Evolutionary conservation across 2,797 vertebrate genomes (phyloP).

Genomic region (Borostomias antarcticus): DNA sequence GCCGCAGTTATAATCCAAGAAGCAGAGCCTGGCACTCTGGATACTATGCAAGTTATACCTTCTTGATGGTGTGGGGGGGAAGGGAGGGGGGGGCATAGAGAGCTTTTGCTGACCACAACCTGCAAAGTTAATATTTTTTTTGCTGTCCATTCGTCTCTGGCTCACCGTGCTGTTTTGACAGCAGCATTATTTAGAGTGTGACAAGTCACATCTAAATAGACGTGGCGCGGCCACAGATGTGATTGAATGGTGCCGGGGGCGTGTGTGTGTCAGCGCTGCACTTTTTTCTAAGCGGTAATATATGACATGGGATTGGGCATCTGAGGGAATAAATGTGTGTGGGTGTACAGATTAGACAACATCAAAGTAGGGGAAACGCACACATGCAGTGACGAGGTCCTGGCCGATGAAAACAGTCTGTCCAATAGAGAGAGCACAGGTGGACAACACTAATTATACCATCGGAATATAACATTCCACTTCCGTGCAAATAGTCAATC

Average conservation of each 20-base stretch:
- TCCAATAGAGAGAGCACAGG: too few species aligned
- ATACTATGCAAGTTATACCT: conserved; percentile 44
- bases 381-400: too few species aligned
- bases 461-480: too few species aligned
- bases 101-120: conserved; percentile 66
- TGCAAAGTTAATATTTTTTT: conserved; percentile 63
- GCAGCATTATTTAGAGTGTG: conserved; percentile 64
- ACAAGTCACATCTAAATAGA: conserved; percentile 72
- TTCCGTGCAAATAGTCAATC: too few species aligned
- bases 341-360: conserved; percentile 35
- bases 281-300: conserved; percentile 47
- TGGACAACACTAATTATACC: too few species aligned
- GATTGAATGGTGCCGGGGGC: conserved; percentile 62
- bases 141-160: conserved; percentile 51
- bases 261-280: conserved; percentile 59
- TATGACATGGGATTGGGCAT: conserved; percentile 29
- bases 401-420: too few species aligned
- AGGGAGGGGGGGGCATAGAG: conserved; percentile 22
- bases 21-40: conserved; percentile 45
- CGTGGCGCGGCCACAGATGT: conserved; percentile 50
- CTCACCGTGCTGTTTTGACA: conserved; percentile 65
- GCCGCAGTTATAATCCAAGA: conserved; percentile 44
- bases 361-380: too few species aligned
- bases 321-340: conserved; percentile 9
- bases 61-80: conserved; percentile 11